Evolutionary conservation across 1,140 invertebrate genomes (phyloP).

Genomic region (Ruditapes philippinarum): DNA sequence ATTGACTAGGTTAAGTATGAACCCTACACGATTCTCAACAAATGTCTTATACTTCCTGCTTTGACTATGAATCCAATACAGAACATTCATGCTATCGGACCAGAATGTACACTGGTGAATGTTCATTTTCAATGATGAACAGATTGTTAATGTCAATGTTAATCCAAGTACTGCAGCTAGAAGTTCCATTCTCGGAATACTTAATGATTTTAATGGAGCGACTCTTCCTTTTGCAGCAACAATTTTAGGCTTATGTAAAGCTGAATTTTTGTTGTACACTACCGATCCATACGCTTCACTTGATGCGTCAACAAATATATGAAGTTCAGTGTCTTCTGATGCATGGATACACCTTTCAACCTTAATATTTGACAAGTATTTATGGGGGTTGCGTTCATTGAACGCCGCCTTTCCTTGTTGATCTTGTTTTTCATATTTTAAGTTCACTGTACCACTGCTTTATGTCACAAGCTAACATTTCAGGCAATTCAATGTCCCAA

Average conservation of each 20-base stretch:
- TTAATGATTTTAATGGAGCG: not conserved
- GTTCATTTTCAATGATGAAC: slow-evolving; percentile 21
- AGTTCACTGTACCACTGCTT: not conserved
- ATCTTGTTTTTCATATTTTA: no score
- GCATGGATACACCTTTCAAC: no score
- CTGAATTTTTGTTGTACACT: not conserved
- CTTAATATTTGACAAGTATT: no score
- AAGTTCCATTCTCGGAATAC: slow-evolving; percentile 8
- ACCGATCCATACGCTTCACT: not conserved
- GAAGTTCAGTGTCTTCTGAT: no score
- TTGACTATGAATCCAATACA: slow-evolving; percentile 54
- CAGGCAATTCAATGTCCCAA: slow-evolving; percentile 37
- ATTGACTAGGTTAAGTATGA: slow-evolving; percentile 52
- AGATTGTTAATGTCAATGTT: not conserved
- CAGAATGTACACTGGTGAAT: slow-evolving; percentile 29
- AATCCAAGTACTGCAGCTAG: slow-evolving; percentile 30
- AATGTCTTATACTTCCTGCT: slow-evolving; percentile 17
- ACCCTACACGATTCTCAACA: slow-evolving; percentile 36
- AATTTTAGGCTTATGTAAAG: not conserved
- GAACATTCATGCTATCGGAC: slow-evolving; percentile 65
- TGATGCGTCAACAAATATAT: slow-evolving; percentile 3
- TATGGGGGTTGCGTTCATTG: no score
- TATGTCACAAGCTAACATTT: not conserved
- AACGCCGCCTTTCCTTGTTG: no score
- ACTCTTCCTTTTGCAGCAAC: slow-evolving; percentile 14